phyloP scores from a whole-genome alignment of 2,797 vertebrate species.

The Mormyrus hasselquistii region DNA sequence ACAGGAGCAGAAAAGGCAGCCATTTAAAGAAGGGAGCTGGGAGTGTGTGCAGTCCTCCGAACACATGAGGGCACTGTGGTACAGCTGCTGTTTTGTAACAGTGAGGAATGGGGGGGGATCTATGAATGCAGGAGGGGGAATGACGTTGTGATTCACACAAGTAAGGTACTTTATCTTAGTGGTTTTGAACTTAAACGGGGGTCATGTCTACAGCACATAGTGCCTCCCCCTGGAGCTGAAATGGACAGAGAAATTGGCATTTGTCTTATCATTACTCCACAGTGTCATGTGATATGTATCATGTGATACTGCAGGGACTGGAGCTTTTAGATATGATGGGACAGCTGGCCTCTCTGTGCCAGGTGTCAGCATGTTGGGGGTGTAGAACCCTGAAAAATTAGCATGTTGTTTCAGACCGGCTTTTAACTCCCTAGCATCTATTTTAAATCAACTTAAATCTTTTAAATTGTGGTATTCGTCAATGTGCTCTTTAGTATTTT shows the following conservation, averaged over 20 bases:
- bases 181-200: background rate
- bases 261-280: background rate
- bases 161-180: background rate
- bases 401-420: background rate
- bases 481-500: background rate
- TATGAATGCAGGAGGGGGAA: background rate
- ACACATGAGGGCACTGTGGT: background rate
- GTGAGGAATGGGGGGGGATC: background rate
- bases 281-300: background rate
- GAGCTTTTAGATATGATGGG: background rate
- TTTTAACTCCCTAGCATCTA: background rate
- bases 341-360: background rate
- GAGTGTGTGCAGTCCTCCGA: background rate
- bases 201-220: background rate
- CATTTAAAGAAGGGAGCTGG: background rate
- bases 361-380: background rate
- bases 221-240: background rate
- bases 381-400: background rate
- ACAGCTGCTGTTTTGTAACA: background rate
- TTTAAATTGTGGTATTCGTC: background rate
- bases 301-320: background rate
- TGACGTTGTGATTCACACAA: background rate
- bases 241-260: background rate
- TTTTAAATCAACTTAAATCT: background rate
- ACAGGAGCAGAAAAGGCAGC: conserved; percentile 51